Percentiles rank a stretch among this genome's conserved stretches.
Evolutionary conservation across 2,113 vertebrate species (phyloP).

Genomic region (Colius striatus): DNA sequence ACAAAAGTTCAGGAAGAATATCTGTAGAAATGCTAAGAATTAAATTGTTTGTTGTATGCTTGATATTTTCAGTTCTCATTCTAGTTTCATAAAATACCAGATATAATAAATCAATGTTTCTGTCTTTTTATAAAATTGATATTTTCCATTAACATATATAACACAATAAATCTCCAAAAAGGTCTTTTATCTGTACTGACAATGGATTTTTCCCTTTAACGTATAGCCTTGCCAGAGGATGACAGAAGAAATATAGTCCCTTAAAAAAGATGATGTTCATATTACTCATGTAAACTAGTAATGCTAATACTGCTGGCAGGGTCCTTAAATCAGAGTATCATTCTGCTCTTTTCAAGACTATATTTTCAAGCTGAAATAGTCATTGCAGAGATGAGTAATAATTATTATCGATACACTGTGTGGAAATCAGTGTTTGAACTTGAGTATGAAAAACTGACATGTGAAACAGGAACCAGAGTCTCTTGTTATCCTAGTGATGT

Average conservation of each 20-base stretch:
- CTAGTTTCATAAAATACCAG: neutral
- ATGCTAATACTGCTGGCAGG: neutral
- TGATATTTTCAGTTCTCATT: constrained; percentile 8
- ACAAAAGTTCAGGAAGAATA: neutral
- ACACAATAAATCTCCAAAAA: constrained; percentile 22
- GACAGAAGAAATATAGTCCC: constrained; percentile 26
- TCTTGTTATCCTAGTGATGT: neutral
- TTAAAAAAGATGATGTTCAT: constrained; percentile 22
- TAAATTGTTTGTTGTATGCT: neutral
- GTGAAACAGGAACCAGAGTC: neutral
- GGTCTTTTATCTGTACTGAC: neutral
- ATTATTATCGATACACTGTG: neutral
- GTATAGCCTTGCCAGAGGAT: neutral
- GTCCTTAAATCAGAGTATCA: constrained; percentile 20
- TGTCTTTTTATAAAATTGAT: constrained; percentile 21
- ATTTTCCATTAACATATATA: constrained; percentile 24
- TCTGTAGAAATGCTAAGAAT: neutral
- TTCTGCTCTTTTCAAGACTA: neutral
- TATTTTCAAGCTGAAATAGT: constrained; percentile 27
- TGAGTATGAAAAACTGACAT: neutral
- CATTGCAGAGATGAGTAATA: neutral
- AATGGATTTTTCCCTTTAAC: neutral
- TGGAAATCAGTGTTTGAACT: neutral
- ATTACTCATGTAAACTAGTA: constrained; percentile 39
- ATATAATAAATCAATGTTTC: constrained; percentile 37